phyloP scores from a whole-genome alignment of 2,113 vertebrate genomes.

The Pica pica region DNA sequence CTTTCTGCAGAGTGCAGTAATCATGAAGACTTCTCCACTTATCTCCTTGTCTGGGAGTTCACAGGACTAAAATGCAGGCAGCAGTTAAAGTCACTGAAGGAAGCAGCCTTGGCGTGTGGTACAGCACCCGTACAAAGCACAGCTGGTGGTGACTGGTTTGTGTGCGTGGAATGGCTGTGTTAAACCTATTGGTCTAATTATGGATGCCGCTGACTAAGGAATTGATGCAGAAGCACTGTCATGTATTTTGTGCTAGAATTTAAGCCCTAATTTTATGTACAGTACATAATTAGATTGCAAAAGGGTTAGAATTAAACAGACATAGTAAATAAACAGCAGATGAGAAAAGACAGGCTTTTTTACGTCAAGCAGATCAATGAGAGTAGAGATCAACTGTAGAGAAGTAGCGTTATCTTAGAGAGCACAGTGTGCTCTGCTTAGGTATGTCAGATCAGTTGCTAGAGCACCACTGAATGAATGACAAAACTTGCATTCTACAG shows the following conservation, averaged over 20 bases:
- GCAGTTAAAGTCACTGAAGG: background rate
- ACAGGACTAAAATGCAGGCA: background rate
- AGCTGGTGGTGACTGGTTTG: background rate
- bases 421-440: background rate
- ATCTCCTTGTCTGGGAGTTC: background rate
- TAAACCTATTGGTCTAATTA: background rate
- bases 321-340: background rate
- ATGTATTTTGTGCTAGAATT: background rate
- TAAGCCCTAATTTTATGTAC: background rate
- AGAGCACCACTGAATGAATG: background rate
- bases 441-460: background rate
- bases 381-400: background rate
- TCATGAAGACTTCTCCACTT: background rate
- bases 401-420: background rate
- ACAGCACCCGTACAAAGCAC: background rate
- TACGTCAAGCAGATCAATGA: background rate
- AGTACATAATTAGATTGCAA: background rate
- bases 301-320: background rate
- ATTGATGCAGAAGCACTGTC: background rate
- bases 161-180: background rate
- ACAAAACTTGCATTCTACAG: rapidly evolving
- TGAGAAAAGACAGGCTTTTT: background rate
- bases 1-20: background rate
- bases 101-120: background rate
- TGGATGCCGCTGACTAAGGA: background rate